Base-by-base conservation (phyloP, 1,140 invertebrate species). In the Nephila pilipes region DNA sequence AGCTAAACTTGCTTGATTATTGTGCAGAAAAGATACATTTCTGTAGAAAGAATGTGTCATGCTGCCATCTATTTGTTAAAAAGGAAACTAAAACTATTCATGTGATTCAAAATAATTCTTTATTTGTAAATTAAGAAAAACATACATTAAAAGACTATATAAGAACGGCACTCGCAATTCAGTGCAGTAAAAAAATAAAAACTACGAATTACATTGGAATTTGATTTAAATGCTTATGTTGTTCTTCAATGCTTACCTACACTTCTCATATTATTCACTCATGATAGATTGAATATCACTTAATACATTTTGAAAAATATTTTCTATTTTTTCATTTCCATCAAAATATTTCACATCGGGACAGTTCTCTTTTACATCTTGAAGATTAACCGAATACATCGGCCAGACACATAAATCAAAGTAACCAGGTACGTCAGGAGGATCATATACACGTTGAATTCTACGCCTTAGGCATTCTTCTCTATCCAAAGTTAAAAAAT, bases 391-490 rank as follows among this genome's bases (percentile, higher is more conserved):
- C 12, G 95, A 60, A 93, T 95, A 95, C 95, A 95, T 95, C 36
- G 95, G 95, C 95, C 95, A 96, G n/a, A 95, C 94, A 88, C 95
- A 94, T 20, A 94, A 93, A 46, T 95, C 95, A 94, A 95, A 95
- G 93, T 95, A 96, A 25, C 95, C 95, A 25, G 94, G 94, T 36
- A 94, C 93, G 94, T 95, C 95, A 32, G 95, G 93, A 10, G 95
- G 95, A 32, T 94, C 91, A 93, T 95, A 96, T 32, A 93, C 25
- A 36, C 95, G 94, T 22, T 87, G 20, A 20, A 85, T 81, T 90
- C 95, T 93, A 87, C 95, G 94, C 46, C 94, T 80, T 32, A 63
- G 55, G 93, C 95, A 95, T 55, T 94, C 94, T 29, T 95, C 94
- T 94, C 94, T 94, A 85, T 94, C 93, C 20, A 95, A 81, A 10